Conservation (phyloP, 2,113 vertebrate species). For the Holacanthus passer region DNA sequence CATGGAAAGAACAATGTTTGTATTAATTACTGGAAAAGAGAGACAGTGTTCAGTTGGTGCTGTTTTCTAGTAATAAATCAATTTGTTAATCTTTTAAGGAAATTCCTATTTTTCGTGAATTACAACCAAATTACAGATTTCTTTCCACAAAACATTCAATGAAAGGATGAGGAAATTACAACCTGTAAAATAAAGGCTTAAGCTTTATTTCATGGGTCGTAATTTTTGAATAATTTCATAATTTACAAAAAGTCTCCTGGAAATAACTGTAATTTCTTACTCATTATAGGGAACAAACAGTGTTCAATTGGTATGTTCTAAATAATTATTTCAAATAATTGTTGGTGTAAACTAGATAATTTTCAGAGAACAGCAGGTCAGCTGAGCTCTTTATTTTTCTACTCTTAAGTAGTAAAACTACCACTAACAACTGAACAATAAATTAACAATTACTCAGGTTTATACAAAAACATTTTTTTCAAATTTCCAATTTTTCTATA, state of each 20-base stretch:
- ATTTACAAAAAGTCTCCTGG: slow-evolving; percentile 1
- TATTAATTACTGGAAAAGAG: neutral
- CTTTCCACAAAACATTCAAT: neutral
- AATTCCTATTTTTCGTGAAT: neutral
- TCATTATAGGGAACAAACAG: neutral
- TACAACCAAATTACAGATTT: neutral
- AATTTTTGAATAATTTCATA: neutral
- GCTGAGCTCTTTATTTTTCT: neutral
- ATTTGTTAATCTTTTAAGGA: neutral
- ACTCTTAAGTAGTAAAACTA: no score
- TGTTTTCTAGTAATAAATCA: neutral
- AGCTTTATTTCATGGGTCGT: neutral
- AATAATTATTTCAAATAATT: neutral
- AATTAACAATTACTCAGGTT: neutral
- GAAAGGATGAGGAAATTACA: neutral
- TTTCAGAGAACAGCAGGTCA: neutral
- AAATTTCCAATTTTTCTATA: neutral
- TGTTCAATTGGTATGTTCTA: neutral
- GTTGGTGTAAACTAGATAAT: neutral
- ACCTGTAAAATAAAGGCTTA: neutral
- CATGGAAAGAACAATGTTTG: neutral
- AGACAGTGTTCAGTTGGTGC: no score
- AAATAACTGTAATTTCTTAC: neutral
- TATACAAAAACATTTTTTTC: neutral
- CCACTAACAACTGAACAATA: no score